A percentile compares a stretch with the other conserved stretches of the same genome.
Evolutionary conservation across 2,888 invertebrate genomes (phyloP).

Genomic region (Drosophila longiperda): DNA sequence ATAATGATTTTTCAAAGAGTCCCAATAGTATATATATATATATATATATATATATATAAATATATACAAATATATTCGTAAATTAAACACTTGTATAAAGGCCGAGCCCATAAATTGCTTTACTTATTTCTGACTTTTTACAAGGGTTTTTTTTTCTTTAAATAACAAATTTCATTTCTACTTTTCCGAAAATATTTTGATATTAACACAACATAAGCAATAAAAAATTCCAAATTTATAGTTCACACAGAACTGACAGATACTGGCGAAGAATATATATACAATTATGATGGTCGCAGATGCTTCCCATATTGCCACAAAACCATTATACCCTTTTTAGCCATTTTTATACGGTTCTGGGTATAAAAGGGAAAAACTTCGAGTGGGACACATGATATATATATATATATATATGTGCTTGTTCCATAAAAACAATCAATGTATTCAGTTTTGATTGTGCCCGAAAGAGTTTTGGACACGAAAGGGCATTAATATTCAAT

Average conservation of each 20-base stretch:
- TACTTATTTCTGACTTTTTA: background rate
- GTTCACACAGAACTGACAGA: background rate
- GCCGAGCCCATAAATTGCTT: background rate
- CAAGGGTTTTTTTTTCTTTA: background rate
- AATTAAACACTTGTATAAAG: no score
- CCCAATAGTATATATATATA: no score
- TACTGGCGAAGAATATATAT: background rate
- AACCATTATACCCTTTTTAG: background rate
- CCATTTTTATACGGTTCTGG: background rate
- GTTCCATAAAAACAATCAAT: slow-evolving; percentile 47
- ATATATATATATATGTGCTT: slow-evolving; percentile 14
- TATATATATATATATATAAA: no score
- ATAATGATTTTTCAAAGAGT: background rate
- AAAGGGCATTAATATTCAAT: slow-evolving; percentile 42
- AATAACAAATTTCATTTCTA: no score
- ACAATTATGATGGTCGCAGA: background rate
- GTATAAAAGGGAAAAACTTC: background rate
- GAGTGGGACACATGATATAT: background rate
- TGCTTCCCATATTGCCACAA: background rate
- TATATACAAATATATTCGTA: no score
- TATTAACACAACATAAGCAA: background rate
- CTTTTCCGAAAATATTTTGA: no score
- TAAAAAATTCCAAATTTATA: background rate
- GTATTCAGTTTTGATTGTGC: slow-evolving; percentile 18
- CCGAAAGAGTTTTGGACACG: slow-evolving; percentile 49